These are phyloP conservation scores for Stenotaenia linearis DNA, from an alignment of 2,888 invertebrate species.

Conservation along the genomic window DNA sequence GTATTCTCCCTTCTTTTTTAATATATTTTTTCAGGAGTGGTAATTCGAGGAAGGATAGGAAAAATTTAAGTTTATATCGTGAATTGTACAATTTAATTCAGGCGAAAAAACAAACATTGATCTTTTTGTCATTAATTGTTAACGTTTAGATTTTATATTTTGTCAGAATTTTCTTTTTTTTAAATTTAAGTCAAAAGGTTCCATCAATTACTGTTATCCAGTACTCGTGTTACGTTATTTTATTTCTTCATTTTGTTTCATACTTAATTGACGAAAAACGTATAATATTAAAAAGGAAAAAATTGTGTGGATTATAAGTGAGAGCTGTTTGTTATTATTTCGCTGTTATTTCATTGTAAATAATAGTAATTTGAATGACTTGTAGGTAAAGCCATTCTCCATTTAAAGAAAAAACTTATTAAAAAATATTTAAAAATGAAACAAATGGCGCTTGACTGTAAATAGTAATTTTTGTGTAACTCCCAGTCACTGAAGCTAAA, in stretches of 20 bases:
- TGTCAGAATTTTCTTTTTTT: background rate
- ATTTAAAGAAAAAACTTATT: background rate
- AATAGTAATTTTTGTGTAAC: background rate
- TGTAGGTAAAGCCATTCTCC: slow-evolving; percentile 4
- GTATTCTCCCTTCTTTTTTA: background rate
- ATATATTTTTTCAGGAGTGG: slow-evolving; percentile 13
- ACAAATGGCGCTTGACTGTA: background rate
- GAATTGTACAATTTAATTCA: background rate
- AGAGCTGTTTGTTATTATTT: background rate
- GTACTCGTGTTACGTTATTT: background rate
- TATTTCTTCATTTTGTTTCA: background rate
- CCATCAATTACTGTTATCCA: background rate
- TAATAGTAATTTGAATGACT: background rate
- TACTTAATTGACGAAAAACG: background rate
- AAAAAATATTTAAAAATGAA: too few species aligned
- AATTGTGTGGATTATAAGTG: background rate
- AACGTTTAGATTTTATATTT: background rate
- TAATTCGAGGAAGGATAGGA: background rate
- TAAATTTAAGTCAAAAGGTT: background rate
- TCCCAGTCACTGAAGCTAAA: background rate
- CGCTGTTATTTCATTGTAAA: slow-evolving; percentile 5
- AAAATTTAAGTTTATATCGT: slow-evolving; percentile 3
- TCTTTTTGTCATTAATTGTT: background rate
- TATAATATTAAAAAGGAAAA: background rate
- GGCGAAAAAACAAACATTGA: background rate